Conservation (phyloP, 2,797 vertebrate species). For the Alectoris magna region DNA sequence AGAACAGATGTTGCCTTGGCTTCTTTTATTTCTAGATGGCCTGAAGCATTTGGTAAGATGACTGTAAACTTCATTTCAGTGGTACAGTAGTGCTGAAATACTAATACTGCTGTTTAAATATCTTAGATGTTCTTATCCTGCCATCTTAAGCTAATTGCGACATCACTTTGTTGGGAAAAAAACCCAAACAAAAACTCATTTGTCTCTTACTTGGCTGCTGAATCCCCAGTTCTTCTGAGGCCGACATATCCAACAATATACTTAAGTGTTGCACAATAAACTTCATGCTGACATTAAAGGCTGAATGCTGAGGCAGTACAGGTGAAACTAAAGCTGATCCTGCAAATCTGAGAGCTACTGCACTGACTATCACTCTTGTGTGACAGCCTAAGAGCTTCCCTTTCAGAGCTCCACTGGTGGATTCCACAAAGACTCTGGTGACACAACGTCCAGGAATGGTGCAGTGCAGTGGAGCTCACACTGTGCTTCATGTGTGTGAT, state of each 20-base stretch:
- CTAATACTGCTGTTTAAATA: conserved; percentile 62
- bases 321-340: conserved; percentile 13
- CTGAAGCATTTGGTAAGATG: conserved; percentile 60
- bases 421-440: not conserved
- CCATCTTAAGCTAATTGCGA: conserved; percentile 71
- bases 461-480: not conserved
- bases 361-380: not conserved
- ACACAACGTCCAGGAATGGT: not conserved
- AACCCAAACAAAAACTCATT: conserved; percentile 51
- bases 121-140: conserved; percentile 70
- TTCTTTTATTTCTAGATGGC: conserved; percentile 60
- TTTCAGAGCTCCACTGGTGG: not conserved
- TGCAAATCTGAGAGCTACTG: not conserved
- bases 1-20: conserved; percentile 62
- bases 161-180: conserved; percentile 66
- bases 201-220: conserved; percentile 57
- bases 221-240: conserved; percentile 29
- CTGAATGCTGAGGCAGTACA: not conserved
- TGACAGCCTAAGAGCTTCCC: not conserved
- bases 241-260: conserved; percentile 22
- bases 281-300: not conserved
- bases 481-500: not conserved
- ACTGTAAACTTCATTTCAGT: conserved; percentile 62
- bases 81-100: conserved; percentile 56
- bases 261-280: conserved; percentile 8